Conservation (phyloP, 2,797 vertebrate genomes). For the Clarias platycephalus region DNA sequence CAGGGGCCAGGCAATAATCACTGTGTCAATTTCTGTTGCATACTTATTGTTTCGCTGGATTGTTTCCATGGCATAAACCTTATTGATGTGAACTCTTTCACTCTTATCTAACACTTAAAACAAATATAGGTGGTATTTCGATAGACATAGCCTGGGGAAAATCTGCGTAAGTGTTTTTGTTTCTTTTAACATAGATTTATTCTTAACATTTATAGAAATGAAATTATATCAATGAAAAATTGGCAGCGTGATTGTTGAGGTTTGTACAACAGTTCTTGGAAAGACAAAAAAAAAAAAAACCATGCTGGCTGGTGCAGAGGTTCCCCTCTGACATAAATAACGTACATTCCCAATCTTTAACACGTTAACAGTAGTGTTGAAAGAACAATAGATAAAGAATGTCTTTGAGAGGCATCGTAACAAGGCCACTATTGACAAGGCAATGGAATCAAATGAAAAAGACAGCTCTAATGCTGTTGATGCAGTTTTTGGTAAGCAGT, state of each 20-base stretch:
- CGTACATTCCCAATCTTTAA: conserved; percentile 23
- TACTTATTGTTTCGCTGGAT: neutral
- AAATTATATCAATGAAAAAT: neutral
- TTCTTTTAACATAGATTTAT: neutral
- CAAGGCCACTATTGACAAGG: conserved; percentile 58
- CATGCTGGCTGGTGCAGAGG: neutral
- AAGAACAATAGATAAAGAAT: conserved; percentile 59
- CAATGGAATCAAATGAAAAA: conserved; percentile 31
- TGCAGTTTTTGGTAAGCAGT: conserved; percentile 1
- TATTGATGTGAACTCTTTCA: conserved; percentile 27
- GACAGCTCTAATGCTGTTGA: conserved; percentile 42
- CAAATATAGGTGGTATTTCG: neutral
- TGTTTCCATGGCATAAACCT: conserved; percentile 14
- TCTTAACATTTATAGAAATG: neutral
- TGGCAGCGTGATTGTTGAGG: neutral
- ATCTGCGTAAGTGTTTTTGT: neutral
- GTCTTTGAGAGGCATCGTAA: conserved; percentile 57
- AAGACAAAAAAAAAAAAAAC: neutral
- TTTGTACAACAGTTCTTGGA: neutral
- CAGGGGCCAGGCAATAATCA: neutral
- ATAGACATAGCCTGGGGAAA: neutral
- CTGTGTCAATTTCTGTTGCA: neutral
- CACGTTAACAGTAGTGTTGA: conserved; percentile 50
- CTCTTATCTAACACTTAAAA: conserved; percentile 11
- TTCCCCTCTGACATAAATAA: conserved; percentile 37